Percentiles rank a stretch among this genome's conserved stretches.
These are phyloP conservation scores for Zhengitettix transpicula DNA, from an alignment of 2,888 invertebrate species.

Conservation along the genomic window DNA sequence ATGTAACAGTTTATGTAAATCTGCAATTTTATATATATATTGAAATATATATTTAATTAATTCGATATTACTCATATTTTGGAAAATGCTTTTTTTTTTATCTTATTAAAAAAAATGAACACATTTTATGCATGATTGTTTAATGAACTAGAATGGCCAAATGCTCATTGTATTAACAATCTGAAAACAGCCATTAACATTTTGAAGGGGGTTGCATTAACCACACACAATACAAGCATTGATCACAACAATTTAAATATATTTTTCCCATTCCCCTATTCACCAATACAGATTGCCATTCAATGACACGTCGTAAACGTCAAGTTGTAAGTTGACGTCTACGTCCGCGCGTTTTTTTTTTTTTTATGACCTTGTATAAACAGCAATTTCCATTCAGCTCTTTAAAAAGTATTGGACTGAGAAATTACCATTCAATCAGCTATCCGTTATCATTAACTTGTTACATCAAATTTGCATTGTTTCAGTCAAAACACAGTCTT, in stretches of 20 bases:
- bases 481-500: conserved; percentile 9
- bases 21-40: too few species aligned
- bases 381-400: background rate
- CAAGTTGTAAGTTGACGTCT: too few species aligned
- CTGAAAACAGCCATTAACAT: conserved; percentile 8
- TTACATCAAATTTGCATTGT: conserved; percentile 4
- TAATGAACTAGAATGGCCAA: conserved; percentile 10
- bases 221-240: conserved; percentile 5
- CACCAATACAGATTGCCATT: background rate
- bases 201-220: conserved; percentile 1
- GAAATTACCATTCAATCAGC: background rate
- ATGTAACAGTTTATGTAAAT: too few species aligned
- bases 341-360: background rate
- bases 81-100: too few species aligned
- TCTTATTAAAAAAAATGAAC: background rate
- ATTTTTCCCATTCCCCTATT: background rate
- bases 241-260: conserved; percentile 1
- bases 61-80: too few species aligned
- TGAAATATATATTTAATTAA: too few species aligned
- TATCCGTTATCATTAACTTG: conserved; percentile 1
- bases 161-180: conserved; percentile 4
- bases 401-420: background rate
- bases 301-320: too few species aligned
- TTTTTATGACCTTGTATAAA: background rate
- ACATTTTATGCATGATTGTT: conserved; percentile 2